Evolutionary conservation across 2,888 invertebrate genomes (phyloP).

Genomic region (Limnephilus auricula): DNA sequence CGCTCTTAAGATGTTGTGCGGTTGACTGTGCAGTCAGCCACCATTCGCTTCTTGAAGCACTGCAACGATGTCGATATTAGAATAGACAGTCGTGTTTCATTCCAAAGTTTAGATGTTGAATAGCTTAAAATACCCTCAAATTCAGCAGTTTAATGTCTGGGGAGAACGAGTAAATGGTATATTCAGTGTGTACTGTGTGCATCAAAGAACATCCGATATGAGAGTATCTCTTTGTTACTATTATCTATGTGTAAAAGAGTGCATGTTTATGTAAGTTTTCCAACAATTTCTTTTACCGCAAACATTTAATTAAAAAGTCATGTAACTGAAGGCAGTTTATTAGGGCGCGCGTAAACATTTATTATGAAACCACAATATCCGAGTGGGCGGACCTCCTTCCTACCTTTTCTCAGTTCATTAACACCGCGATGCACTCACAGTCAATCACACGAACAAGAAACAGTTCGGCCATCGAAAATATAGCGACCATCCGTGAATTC

Average conservation of each 20-base stretch:
- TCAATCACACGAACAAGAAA: conserved; percentile 8
- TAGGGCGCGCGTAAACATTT: background rate
- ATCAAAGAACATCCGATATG: no score
- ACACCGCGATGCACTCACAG: background rate
- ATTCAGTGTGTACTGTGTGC: no score
- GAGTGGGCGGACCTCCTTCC: background rate
- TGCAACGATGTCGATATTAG: no score
- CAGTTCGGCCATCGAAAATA: conserved; percentile 1
- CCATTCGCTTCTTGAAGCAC: no score
- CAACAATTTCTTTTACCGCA: background rate
- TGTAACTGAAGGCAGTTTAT: background rate
- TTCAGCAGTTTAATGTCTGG: no score
- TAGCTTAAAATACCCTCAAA: no score
- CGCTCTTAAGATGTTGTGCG: no score
- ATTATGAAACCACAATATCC: background rate
- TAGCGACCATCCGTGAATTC: conserved; percentile 3
- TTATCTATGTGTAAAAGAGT: background rate
- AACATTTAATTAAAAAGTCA: background rate
- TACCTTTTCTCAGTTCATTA: conserved; percentile 22
- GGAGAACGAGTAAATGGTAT: no score
- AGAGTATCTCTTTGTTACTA: background rate
- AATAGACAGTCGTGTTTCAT: no score
- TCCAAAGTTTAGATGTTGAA: no score
- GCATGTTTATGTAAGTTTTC: background rate
- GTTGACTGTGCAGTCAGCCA: no score